phyloP scores from a whole-genome alignment of 2,797 vertebrate species.

The Chromobotia macracanthus region DNA sequence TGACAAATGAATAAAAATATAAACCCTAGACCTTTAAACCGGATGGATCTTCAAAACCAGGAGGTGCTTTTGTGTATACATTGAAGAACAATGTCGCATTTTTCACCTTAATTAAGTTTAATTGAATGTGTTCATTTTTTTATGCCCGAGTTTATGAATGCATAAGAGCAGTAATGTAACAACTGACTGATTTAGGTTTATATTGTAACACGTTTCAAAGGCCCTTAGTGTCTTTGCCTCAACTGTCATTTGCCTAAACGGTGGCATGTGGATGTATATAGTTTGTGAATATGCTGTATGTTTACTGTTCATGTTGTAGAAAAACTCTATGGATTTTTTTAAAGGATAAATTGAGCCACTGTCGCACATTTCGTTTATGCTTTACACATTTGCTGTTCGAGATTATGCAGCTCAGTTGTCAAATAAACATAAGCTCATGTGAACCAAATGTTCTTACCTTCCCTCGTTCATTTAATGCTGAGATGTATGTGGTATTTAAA shows the following conservation, averaged over 20 bases:
- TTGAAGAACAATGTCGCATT: not conserved
- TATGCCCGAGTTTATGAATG: slow-evolving; percentile 68
- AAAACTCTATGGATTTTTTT: slow-evolving; percentile 79
- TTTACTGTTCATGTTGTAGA: slow-evolving; percentile 95
- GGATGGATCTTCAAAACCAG: slow-evolving; percentile 3
- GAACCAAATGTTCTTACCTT: slow-evolving; percentile 45
- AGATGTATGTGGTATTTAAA: not conserved
- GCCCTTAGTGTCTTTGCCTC: slow-evolving; percentile 81
- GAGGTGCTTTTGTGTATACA: not conserved
- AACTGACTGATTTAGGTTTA: slow-evolving; percentile 66
- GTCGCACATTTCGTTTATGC: slow-evolving; percentile 95
- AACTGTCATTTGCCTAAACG: slow-evolving; percentile 84
- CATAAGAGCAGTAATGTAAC: slow-evolving; percentile 69
- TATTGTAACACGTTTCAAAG: slow-evolving; percentile 82
- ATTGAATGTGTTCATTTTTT: slow-evolving; percentile 66
- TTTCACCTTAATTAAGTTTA: slow-evolving; percentile 45
- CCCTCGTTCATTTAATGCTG: slow-evolving; percentile 11
- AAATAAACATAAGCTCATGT: slow-evolving; percentile 82
- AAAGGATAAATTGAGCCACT: slow-evolving; percentile 83
- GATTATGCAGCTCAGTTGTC: slow-evolving; percentile 93
- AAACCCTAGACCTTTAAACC: slow-evolving; percentile 10
- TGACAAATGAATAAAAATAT: slow-evolving; percentile 33
- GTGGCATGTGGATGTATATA: slow-evolving; percentile 86
- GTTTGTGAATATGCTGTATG: slow-evolving; percentile 87
- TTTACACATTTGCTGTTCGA: slow-evolving; percentile 96